Evolutionary conservation across 2,797 vertebrate species (phyloP), one percentile per base, ranked within the genome.

Genomic region (Sardinella longiceps): DNA sequence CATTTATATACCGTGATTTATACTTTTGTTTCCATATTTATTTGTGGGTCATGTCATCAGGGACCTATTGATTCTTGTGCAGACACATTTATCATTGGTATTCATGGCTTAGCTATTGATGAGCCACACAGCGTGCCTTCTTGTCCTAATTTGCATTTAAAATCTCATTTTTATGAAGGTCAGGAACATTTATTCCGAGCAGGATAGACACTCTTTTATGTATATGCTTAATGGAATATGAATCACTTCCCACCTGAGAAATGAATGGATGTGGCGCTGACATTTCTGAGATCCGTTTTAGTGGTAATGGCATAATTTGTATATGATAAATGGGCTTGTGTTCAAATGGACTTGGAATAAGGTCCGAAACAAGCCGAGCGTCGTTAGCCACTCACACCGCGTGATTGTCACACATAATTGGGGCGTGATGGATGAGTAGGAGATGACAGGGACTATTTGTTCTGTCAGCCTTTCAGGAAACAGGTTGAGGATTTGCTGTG

Each of bases 131-230:
- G 50, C 18, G 14, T 20, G 81, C 85, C 51, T 45, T 84, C 53
- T 84, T 51, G 83, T 83, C 84, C 88, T 90, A 91, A 94, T 95
- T 94, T 95, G 94, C 92, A 94, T 94, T 93, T 90, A 91, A 93
- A 95, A 95, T 93, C 90, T 89, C 50, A 90, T 94, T 94, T 94
- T 92, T 91, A 92, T 90, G 92, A 95, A 95, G 94, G 95, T 95
- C 95, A 95, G 87, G 89, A 90, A 92, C 87, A 95, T 96, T 95
- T 92, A 93, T 95, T 94, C 94, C 90, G 88, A 88, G 90, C 89
- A 88, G 85, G 87, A 93, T 89, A 91, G 90, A 92, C 90, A 86
- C 82, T 88, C 89, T 93, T 89, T 94, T 92, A 93, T 87, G 88
- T 93, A 92, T 94, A 93, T 92, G 90, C 90, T 90, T 93, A 93